Evolutionary conservation across 2,113 vertebrate genomes (phyloP).

Genomic region (Protomyctophum bolini): DNA sequence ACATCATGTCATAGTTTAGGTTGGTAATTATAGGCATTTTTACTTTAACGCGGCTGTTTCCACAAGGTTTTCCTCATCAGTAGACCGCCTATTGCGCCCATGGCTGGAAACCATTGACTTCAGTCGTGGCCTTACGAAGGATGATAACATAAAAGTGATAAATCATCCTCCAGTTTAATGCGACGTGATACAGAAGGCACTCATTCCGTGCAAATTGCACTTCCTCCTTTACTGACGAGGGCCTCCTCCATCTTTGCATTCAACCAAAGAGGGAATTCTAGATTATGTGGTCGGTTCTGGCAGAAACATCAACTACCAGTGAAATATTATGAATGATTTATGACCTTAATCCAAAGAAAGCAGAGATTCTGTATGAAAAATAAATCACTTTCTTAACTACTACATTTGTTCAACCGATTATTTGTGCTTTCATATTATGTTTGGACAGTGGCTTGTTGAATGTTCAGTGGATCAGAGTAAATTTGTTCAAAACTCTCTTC

Average conservation of each 20-base stretch:
- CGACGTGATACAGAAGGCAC: constrained; percentile 10
- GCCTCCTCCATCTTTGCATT: not conserved
- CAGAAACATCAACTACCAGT: not conserved
- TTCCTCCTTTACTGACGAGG: not conserved
- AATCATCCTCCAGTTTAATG: constrained; percentile 10
- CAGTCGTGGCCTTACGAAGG: not conserved
- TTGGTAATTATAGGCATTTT: not conserved
- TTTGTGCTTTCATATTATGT: not conserved
- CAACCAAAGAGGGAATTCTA: not conserved
- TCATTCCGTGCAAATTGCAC: constrained; percentile 1
- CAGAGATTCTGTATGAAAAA: constrained; percentile 2
- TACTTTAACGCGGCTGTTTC: not conserved
- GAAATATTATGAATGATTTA: constrained; percentile 18
- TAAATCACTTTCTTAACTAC: not conserved
- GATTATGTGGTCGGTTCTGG: not conserved
- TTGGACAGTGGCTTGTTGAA: not conserved
- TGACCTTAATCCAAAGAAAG: not conserved
- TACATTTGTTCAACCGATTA: not conserved
- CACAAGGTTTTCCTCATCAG: constrained; percentile 11
- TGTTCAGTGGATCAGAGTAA: not conserved
- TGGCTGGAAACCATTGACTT: constrained; percentile 1
- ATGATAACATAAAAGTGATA: not conserved
- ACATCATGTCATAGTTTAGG: not conserved
- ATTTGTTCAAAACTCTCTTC: not conserved
- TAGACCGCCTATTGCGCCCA: not conserved